These are phyloP conservation scores for Tetranychus piercei DNA, from an alignment of 2,888 invertebrate species.

Conservation along the genomic window DNA sequence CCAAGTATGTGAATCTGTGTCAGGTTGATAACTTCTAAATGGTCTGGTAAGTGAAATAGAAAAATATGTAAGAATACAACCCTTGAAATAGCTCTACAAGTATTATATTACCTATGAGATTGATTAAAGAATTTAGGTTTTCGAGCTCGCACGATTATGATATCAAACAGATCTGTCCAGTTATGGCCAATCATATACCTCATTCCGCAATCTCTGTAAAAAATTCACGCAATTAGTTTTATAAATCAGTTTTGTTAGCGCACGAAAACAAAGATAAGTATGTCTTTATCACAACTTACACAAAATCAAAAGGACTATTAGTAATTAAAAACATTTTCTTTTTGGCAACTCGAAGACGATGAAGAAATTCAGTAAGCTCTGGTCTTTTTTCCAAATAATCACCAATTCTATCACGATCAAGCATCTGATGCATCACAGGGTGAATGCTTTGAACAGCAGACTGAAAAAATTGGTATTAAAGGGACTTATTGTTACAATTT, in stretches of 20 bases:
- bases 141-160: constrained; percentile 79
- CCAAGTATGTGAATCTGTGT: constrained; percentile 65
- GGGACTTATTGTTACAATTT: not conserved
- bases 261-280: not conserved
- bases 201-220: constrained; percentile 67
- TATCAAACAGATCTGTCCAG: constrained; percentile 80
- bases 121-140: constrained; percentile 93
- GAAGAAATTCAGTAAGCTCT: constrained; percentile 52
- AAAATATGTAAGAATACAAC: not conserved
- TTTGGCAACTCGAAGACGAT: constrained; percentile 48
- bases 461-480: constrained; percentile 36
- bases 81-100: constrained; percentile 1
- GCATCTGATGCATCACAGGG: constrained; percentile 70
- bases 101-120: constrained; percentile 41
- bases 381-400: constrained; percentile 55
- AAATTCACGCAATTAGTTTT: constrained; percentile 12
- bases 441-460: constrained; percentile 70
- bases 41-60: constrained; percentile 40
- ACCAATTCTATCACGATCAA: constrained; percentile 49
- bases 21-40: constrained; percentile 65
- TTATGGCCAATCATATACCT: constrained; percentile 61
- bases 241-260: not conserved
- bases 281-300: constrained; percentile 36
- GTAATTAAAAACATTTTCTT: constrained; percentile 88
- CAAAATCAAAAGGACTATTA: constrained; percentile 87